A percentile compares a stretch with the other conserved stretches of the same genome.
Evolutionary conservation across 2,888 invertebrate species (phyloP).

Genomic region (Eristalis intricaria): DNA sequence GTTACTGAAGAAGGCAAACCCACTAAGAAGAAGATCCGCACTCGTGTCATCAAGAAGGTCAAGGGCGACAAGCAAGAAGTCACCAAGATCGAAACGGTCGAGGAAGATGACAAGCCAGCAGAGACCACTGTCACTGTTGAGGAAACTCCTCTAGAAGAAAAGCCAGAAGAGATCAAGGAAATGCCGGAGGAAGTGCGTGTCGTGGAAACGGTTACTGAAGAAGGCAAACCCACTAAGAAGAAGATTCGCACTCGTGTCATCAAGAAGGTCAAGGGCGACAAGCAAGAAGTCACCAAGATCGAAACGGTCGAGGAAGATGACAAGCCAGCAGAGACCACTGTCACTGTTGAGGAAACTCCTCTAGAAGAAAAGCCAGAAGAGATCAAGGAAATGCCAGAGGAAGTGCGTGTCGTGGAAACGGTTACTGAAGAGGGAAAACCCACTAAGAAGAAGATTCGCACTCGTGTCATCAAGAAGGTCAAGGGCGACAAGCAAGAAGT

Average conservation of each 20-base stretch:
- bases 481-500: constrained; percentile 79
- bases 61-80: constrained; percentile 75
- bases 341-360: constrained; percentile 63
- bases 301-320: constrained; percentile 78
- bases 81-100: constrained; percentile 79
- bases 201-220: constrained; percentile 75
- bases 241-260: constrained; percentile 75
- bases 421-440: constrained; percentile 70
- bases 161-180: constrained; percentile 75
- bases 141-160: constrained; percentile 70
- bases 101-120: constrained; percentile 78
- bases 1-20: constrained; percentile 70
- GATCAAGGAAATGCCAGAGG: constrained; percentile 54
- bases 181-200: constrained; percentile 78
- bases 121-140: constrained; percentile 76
- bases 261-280: constrained; percentile 68
- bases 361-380: constrained; percentile 65
- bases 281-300: constrained; percentile 79
- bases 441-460: constrained; percentile 77
- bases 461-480: constrained; percentile 77
- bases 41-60: constrained; percentile 77
- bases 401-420: constrained; percentile 70
- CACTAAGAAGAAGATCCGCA: constrained; percentile 76
- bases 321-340: constrained; percentile 74
- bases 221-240: constrained; percentile 72